Evolutionary conservation across 2,113 vertebrate species (phyloP).

Genomic region (Cyphomyrus discorhynchus): DNA sequence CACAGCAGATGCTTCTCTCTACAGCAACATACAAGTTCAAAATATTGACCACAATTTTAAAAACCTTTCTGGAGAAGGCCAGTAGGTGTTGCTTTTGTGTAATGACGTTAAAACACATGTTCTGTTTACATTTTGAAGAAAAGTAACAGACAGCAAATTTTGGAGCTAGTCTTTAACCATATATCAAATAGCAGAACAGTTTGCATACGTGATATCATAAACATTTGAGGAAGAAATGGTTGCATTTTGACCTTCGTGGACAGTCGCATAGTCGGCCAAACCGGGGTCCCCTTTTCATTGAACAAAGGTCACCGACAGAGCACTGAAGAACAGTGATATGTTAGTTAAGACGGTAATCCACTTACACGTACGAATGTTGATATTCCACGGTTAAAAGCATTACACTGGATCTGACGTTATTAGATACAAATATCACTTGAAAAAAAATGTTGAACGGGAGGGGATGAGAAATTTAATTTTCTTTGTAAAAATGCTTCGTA

Average conservation of each 20-base stretch:
- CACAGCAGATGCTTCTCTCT: not conserved
- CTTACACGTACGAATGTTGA: not conserved
- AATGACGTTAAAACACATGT: not conserved
- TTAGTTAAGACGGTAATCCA: not conserved
- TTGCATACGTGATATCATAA: conserved; percentile 1
- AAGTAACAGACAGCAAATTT: not conserved
- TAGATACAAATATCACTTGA: not conserved
- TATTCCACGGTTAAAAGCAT: not conserved
- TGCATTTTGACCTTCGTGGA: conserved; percentile 27
- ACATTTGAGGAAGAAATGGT: conserved; percentile 32
- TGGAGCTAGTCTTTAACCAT: not conserved
- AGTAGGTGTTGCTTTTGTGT: not conserved
- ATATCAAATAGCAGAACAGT: not conserved
- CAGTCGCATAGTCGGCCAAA: conserved; percentile 38
- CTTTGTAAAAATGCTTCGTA: too few species aligned
- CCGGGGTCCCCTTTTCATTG: conserved; percentile 30
- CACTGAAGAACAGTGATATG: conserved; percentile 16
- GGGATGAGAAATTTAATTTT: not conserved
- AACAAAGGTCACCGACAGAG: conserved; percentile 29
- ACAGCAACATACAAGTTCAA: not conserved
- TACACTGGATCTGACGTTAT: not conserved
- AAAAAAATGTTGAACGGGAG: not conserved
- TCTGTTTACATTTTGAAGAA: not conserved
- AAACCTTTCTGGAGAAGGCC: not conserved
- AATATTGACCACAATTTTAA: not conserved